phyloP scores from a whole-genome alignment of 2,113 vertebrate species.

The Euleptes europaea region DNA sequence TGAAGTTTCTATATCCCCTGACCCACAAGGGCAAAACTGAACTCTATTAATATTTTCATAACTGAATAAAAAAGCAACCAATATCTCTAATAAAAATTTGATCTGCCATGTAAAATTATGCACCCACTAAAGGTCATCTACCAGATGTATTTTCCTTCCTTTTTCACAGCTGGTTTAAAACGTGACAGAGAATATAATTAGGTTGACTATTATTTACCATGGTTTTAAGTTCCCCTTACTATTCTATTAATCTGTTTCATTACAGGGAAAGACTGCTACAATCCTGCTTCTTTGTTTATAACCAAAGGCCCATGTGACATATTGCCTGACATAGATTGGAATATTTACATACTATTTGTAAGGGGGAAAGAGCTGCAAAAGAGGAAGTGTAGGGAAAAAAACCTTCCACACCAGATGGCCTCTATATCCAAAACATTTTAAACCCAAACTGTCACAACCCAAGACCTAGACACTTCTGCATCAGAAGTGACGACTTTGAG shows the following conservation, averaged over 20 bases:
- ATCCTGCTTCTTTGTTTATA: constrained; percentile 26
- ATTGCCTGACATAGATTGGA: neutral
- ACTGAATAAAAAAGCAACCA: neutral
- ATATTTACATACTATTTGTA: neutral
- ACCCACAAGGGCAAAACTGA: no score
- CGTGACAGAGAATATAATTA: constrained; percentile 8
- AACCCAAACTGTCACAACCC: neutral
- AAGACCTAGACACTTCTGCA: neutral
- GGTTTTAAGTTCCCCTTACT: constrained; percentile 12
- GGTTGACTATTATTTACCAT: constrained; percentile 19
- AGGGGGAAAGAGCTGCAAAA: rapidly evolving
- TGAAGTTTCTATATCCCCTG: no score
- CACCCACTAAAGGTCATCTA: constrained; percentile 29
- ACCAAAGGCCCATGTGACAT: neutral
- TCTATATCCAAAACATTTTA: neutral
- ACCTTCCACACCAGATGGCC: neutral
- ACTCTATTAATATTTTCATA: neutral
- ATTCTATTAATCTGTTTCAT: constrained; percentile 15
- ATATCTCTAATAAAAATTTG: neutral
- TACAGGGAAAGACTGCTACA: constrained; percentile 6
- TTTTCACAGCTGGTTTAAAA: constrained; percentile 42
- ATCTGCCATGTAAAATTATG: constrained; percentile 29
- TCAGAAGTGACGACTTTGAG: neutral
- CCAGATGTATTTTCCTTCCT: constrained; percentile 26
- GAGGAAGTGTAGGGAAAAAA: neutral